phyloP scores from a whole-genome alignment of 2,113 vertebrate genomes.

The Micromys minutus region DNA sequence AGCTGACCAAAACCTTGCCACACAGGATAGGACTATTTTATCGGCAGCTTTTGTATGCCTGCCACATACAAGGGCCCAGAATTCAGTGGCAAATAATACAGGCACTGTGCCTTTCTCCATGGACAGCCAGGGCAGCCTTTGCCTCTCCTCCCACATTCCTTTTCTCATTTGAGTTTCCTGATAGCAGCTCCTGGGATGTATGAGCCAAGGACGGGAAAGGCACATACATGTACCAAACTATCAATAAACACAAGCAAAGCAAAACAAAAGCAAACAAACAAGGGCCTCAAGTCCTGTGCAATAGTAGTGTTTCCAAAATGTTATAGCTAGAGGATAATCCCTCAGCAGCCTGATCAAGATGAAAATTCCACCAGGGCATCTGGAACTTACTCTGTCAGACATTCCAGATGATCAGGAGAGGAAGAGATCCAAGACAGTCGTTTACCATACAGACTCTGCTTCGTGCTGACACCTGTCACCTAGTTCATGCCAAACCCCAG shows the following conservation, averaged over 20 bases:
- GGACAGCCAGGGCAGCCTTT: neutral
- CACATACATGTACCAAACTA: slow-evolving; percentile 6
- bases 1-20: neutral
- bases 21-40: neutral
- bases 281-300: neutral
- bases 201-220: neutral
- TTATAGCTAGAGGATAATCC: neutral
- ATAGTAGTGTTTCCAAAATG: slow-evolving; percentile 54
- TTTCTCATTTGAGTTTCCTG: slow-evolving; percentile 32
- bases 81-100: neutral
- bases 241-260: neutral
- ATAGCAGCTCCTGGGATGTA: slow-evolving; percentile 1
- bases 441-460: neutral
- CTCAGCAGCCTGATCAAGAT: slow-evolving; percentile 18
- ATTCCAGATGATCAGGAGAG: neutral
- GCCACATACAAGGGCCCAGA: neutral
- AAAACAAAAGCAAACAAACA: neutral
- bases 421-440: neutral
- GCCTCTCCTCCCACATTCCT: neutral
- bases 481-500: neutral
- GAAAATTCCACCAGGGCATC: slow-evolving; percentile 41
- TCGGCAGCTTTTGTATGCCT: neutral
- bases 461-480: neutral
- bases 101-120: neutral
- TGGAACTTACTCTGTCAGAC: slow-evolving; percentile 44